phyloP scores from a whole-genome alignment of 2,888 invertebrate genomes.

The Caenorhabditis sulstoni region DNA sequence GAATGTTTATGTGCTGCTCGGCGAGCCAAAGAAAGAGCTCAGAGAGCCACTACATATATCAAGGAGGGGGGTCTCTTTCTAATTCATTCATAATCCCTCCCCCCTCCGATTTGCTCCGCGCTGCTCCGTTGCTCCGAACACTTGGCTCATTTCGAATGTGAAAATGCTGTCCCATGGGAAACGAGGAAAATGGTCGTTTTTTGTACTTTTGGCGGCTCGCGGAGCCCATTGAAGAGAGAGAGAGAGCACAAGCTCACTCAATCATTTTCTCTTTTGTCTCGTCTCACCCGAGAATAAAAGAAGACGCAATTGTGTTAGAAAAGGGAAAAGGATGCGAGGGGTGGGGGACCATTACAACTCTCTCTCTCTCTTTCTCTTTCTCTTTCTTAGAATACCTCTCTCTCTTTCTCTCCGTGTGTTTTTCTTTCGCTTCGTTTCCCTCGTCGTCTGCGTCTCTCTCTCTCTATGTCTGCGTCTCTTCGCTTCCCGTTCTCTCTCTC shows the following conservation, averaged over 20 bases:
- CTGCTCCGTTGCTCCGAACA: no score
- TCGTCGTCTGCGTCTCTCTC: slow-evolving; percentile 4
- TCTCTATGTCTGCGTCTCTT: slow-evolving; percentile 4
- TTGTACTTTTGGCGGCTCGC: not conserved
- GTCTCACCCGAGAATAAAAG: not conserved
- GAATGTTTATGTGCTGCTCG: no score
- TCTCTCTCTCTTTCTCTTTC: not conserved
- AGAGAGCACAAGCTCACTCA: no score
- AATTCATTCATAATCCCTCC: slow-evolving; percentile 50
- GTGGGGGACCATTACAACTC: slow-evolving; percentile 12
- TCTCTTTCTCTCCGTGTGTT: slow-evolving; percentile 1
- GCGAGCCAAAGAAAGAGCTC: slow-evolving; percentile 29
- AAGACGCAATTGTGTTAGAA: not conserved
- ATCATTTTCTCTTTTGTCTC: not conserved
- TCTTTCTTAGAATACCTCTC: not conserved
- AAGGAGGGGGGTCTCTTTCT: slow-evolving; percentile 8
- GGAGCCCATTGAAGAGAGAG: no score
- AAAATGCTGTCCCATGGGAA: no score
- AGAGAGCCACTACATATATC: slow-evolving; percentile 2
- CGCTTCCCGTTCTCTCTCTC: not conserved
- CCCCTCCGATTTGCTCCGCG: no score
- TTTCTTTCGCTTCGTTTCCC: not conserved
- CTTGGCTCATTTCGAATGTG: no score
- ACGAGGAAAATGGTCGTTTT: slow-evolving; percentile 24
- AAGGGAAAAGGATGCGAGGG: no score